phyloP scores from a whole-genome alignment of 2,797 vertebrate species.

The Sciaenops ocellatus region DNA sequence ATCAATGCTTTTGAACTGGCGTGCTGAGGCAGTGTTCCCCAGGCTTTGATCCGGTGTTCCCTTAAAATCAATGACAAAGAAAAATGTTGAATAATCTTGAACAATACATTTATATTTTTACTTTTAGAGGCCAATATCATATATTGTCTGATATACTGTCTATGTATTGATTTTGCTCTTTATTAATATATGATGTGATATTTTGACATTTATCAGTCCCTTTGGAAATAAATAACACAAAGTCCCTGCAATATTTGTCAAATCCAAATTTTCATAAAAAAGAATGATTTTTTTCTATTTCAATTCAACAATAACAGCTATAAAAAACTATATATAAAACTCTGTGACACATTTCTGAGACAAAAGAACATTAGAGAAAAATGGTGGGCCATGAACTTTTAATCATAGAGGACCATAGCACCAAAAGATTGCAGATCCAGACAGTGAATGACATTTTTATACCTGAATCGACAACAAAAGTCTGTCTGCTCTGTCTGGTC shows the following conservation, averaged over 20 bases:
- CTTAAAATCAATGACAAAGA: conserved; percentile 29
- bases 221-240: not conserved
- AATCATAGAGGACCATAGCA: not conserved
- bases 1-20: conserved; percentile 38
- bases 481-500: not conserved
- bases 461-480: not conserved
- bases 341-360: not conserved
- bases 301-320: not conserved
- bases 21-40: not conserved
- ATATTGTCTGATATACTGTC: not conserved
- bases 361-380: not conserved
- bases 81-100: not conserved
- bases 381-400: not conserved
- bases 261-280: not conserved
- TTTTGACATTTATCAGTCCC: not conserved
- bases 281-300: no score
- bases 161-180: not conserved
- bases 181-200: not conserved
- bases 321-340: no score
- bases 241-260: not conserved
- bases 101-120: not conserved
- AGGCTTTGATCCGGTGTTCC: conserved; percentile 7
- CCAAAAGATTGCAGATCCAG: not conserved
- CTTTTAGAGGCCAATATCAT: not conserved
- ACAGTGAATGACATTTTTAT: not conserved